Evolutionary conservation across 2,888 invertebrate species (phyloP).

Genomic region (Sesamia inferens): DNA sequence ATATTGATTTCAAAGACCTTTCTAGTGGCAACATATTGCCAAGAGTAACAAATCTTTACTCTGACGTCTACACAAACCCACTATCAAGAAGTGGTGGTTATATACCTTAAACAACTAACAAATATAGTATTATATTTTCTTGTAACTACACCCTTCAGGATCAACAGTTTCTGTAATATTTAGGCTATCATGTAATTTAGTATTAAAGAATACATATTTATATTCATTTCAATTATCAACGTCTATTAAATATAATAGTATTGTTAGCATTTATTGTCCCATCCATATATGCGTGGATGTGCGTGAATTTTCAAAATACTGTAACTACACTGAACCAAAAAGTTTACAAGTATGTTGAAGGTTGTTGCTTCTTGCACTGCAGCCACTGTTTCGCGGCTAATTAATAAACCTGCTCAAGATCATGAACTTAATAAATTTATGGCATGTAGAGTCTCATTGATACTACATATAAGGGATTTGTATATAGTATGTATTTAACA

Average conservation of each 20-base stretch:
- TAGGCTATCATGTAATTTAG: constrained; percentile 1
- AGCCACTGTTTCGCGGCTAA: no score
- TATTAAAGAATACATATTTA: background rate
- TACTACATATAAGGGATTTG: no score
- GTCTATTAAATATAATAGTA: background rate
- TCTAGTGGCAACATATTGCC: constrained; percentile 50
- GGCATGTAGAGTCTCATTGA: no score
- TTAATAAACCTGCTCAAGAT: no score
- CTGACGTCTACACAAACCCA: constrained; percentile 51
- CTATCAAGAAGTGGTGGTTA: constrained; percentile 37
- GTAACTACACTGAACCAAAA: constrained; percentile 9
- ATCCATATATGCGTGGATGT: background rate
- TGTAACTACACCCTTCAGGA: background rate
- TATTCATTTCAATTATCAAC: background rate
- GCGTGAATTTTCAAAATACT: background rate
- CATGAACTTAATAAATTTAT: no score
- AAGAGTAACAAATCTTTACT: constrained; percentile 52
- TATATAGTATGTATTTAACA: no score
- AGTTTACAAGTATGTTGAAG: background rate
- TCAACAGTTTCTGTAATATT: background rate
- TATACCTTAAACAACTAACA: constrained; percentile 25
- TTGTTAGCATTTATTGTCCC: background rate
- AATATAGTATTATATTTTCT: background rate
- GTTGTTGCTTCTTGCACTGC: background rate
- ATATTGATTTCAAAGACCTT: constrained; percentile 32